Evolutionary conservation across 2,888 invertebrate genomes (phyloP), one percentile per base, ranked within the genome.

Genomic region (Siphlonurus alternatus): DNA sequence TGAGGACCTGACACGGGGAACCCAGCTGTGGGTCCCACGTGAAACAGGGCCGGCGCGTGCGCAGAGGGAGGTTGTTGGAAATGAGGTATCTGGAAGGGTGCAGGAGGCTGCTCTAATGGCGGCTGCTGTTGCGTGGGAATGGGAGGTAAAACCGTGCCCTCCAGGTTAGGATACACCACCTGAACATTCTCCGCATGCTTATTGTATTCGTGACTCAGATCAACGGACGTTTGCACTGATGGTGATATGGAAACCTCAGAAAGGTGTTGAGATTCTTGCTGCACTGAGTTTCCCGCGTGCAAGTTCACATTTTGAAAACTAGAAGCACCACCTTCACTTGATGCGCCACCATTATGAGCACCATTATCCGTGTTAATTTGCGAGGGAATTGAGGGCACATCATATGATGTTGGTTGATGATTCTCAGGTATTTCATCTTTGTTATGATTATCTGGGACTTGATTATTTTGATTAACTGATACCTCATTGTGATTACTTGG

Each of bases 91-190:
- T 56, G 56, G 56, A 56, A 56, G n/a, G 56, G 56, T 10, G 56
- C 5, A 7, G 56, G 7, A 20, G 56, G 56, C 7, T 20, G 56
- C 19, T 56, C 22, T 5, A 10, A 10, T 18, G 56, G 56, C 5
- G 56, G 56, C 20, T 56, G 56, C 22, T 56, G 56, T 56, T 56
- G 56, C n/a, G 56, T 56, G n/a, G 56, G 56, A 56, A 56, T 56
- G 5, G 56, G 56, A 22, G 56, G 56, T n/a, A 22, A 22, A 22
- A 56, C 19, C 22, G 56, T 56, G 7, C 22, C 56, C 56, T 56
- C 19, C 7, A 15, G 38, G 15, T 38, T 38, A 38, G 38, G 38
- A 15, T 10, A 38, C 38, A 38, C 38, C 38, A 38, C 38, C 38
- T 38, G 38, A 38, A 38, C 15, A 38, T 38, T 38, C 7, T 38